phyloP scores from a whole-genome alignment of 2,113 vertebrate species.

The Osmerus eperlanus region DNA sequence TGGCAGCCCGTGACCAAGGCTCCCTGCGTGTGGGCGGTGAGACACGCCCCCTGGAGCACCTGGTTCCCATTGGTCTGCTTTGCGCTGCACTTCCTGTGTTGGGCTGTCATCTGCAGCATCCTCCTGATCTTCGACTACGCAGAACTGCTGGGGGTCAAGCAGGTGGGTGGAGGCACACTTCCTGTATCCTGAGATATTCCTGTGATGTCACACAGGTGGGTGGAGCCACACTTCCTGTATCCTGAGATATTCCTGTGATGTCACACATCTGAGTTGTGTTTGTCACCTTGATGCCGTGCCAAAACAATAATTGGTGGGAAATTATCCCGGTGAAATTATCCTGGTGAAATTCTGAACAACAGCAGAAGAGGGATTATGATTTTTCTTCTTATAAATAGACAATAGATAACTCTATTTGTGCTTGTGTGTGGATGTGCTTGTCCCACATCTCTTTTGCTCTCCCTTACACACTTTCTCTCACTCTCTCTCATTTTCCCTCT shows the following conservation, averaged over 20 bases:
- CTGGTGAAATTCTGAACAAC: not conserved
- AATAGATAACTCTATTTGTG: not conserved
- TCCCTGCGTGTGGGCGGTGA: constrained; percentile 84
- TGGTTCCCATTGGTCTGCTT: constrained; percentile 87
- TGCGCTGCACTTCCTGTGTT: constrained; percentile 80
- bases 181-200: not conserved
- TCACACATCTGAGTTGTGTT: not conserved
- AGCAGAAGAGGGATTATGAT: not conserved
- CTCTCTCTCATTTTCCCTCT: not conserved
- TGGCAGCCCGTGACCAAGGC: constrained; percentile 79
- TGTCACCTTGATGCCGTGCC: not conserved
- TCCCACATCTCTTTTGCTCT: no score
- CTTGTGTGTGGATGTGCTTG: no score
- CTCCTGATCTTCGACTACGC: constrained; percentile 86
- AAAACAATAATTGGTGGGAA: not conserved
- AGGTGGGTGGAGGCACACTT: constrained; percentile 63
- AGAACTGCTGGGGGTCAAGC: constrained; percentile 87
- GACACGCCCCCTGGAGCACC: constrained; percentile 75
- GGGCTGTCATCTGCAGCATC: constrained; percentile 89
- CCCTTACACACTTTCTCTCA: no score
- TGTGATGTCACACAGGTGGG: not conserved
- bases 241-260: not conserved
- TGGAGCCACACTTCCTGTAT: not conserved
- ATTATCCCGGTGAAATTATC: not conserved
- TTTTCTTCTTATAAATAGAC: not conserved